These are phyloP conservation scores for Holcopasites calliopsidis DNA, from an alignment of 1,140 invertebrate genomes.

Conservation along the genomic window DNA sequence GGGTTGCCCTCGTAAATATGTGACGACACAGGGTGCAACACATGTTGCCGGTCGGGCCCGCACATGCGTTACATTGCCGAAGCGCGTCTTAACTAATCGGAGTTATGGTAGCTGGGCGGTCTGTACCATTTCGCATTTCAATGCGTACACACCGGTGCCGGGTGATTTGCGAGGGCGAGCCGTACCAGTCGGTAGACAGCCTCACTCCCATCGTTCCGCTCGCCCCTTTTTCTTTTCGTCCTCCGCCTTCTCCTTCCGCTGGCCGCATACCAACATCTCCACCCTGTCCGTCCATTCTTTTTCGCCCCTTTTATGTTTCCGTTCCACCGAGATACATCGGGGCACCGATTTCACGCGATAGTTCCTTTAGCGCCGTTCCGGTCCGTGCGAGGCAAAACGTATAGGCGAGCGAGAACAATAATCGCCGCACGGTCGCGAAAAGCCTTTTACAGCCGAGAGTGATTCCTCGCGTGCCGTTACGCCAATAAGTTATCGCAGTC, in stretches of 20 bases:
- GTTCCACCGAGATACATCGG: neutral
- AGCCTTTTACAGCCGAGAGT: neutral
- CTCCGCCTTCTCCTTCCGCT: slow-evolving; percentile 1
- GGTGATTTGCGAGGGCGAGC: slow-evolving; percentile 62
- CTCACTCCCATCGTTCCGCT: slow-evolving; percentile 33
- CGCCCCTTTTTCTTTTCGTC: slow-evolving; percentile 14
- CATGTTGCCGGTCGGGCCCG: slow-evolving; percentile 36
- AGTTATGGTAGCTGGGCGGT: slow-evolving; percentile 63
- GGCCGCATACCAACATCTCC: slow-evolving; percentile 31
- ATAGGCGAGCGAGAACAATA: neutral
- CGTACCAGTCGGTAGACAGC: slow-evolving; percentile 53
- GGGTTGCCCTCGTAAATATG: slow-evolving; percentile 57
- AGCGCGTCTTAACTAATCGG: slow-evolving; percentile 65
- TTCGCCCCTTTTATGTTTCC: neutral
- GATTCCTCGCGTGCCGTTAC: neutral
- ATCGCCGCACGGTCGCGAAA: neutral
- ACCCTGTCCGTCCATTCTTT: neutral
- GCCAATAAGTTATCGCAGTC: slow-evolving; percentile 43
- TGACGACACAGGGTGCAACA: slow-evolving; percentile 54
- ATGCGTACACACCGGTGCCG: slow-evolving; percentile 61
- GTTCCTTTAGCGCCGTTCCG: neutral
- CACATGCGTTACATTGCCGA: slow-evolving; percentile 60
- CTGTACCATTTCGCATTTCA: slow-evolving; percentile 58
- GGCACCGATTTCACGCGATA: slow-evolving; percentile 7
- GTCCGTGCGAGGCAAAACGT: neutral